Conservation (phyloP, 1,140 invertebrate genomes). For the Sinella curviseta region DNA sequence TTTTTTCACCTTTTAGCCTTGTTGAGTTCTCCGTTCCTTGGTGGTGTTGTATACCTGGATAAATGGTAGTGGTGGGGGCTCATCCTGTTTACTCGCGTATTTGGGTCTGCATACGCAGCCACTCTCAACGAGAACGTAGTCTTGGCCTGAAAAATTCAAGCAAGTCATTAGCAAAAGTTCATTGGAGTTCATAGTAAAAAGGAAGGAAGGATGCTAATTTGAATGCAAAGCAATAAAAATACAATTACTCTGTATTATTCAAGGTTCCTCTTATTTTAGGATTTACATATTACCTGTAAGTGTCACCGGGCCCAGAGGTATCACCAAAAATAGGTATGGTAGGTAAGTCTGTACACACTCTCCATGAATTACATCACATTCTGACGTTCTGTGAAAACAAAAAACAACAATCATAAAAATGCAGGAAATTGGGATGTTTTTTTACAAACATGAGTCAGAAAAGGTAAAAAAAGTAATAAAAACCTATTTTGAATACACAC, state of each 20-base stretch:
- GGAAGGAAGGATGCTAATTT: constrained; percentile 3
- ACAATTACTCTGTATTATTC: no score
- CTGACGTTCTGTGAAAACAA: constrained; percentile 65
- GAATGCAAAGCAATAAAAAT: background rate
- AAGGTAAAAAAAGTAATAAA: background rate
- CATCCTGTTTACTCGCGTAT: constrained; percentile 58
- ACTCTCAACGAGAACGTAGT: constrained; percentile 88
- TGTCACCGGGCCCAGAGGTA: constrained; percentile 84
- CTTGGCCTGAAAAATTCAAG: constrained; percentile 61
- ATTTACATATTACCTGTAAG: constrained; percentile 63
- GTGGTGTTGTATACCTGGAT: constrained; percentile 37
- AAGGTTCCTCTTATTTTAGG: no score
- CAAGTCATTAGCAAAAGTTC: constrained; percentile 2
- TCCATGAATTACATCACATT: constrained; percentile 83
- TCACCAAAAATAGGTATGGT: constrained; percentile 85
- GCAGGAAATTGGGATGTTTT: background rate
- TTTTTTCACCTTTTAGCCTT: background rate
- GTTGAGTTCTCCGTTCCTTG: background rate
- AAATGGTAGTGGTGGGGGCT: constrained; percentile 48
- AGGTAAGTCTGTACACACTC: constrained; percentile 89
- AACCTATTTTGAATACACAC: no score
- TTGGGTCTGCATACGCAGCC: constrained; percentile 87
- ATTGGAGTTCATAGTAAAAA: background rate
- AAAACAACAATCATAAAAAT: background rate
- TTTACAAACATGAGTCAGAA: background rate